Evolutionary conservation across 37 sponge, comb jelly and placozoan genomes (phyloP).

Genomic region (Spongia lamella): DNA sequence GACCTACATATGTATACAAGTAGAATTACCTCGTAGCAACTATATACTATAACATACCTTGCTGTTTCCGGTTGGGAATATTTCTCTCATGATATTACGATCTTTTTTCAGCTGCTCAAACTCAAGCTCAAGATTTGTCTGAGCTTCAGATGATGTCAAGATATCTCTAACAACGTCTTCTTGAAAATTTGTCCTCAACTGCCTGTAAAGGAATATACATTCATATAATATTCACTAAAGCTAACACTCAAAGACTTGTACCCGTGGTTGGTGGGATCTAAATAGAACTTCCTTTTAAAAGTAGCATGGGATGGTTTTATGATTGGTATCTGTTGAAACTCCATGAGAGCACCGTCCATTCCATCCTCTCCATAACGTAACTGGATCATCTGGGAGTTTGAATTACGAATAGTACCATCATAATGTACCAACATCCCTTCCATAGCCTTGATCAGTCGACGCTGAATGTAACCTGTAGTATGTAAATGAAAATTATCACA

Average conservation of each 20-base stretch:
- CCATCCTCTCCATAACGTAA: conserved; percentile 98
- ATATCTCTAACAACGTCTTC: conserved; percentile 85
- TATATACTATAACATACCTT: conserved; percentile 36
- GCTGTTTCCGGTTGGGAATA: conserved; percentile 88
- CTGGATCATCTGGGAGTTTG: conserved; percentile 91
- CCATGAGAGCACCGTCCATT: conserved; percentile 96
- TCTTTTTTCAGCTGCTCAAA: conserved; percentile 86
- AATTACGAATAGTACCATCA: conserved; percentile 95
- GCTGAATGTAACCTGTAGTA: conserved; percentile 89
- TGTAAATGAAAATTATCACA: neutral
- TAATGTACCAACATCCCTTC: conserved; percentile 96
- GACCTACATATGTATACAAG: conserved; percentile 39
- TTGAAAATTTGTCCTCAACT: conserved; percentile 63
- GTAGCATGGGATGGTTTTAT: conserved; percentile 79
- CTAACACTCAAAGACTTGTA: too few species aligned
- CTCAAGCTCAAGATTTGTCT: conserved; percentile 75
- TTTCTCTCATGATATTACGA: conserved; percentile 75
- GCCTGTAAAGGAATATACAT: conserved; percentile 25
- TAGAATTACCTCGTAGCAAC: neutral
- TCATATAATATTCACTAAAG: too few species aligned
- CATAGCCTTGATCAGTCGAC: conserved; percentile 98
- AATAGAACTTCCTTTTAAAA: conserved; percentile 84
- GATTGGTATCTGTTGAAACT: conserved; percentile 91
- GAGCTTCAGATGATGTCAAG: conserved; percentile 65
- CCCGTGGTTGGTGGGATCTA: conserved; percentile 88